Percentiles rank a stretch among this genome's conserved stretches.
Conservation (phyloP, 2,113 vertebrate species). For the Sprattus sprattus region DNA sequence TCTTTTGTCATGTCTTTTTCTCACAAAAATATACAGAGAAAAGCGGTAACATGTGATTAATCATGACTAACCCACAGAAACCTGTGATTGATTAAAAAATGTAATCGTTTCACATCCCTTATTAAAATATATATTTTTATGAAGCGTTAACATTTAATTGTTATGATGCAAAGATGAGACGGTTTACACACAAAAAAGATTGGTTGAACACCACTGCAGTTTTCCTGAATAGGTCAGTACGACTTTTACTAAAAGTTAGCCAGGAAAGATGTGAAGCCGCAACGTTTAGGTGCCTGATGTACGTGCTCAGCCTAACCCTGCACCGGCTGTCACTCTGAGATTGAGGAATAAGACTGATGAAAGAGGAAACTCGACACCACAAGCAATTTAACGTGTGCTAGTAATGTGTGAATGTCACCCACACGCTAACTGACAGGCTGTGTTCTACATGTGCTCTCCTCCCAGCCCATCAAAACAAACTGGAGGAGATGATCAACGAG, state of each 20-base stretch:
- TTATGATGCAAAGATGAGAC: not conserved
- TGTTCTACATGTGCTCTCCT: not conserved
- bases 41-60: too few relatives aligned
- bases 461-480: constrained; percentile 95
- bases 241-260: not conserved
- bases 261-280: not conserved
- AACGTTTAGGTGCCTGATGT: not conserved
- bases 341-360: not conserved
- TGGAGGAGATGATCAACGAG: constrained; percentile 99
- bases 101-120: too few relatives aligned
- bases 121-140: not conserved
- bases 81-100: too few relatives aligned
- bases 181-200: not conserved
- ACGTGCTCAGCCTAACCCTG: not conserved
- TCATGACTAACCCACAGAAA: too few relatives aligned
- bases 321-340: not conserved
- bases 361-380: not conserved
- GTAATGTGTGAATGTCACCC: not conserved
- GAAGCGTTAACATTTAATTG: not conserved
- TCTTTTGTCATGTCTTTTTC: too few relatives aligned
- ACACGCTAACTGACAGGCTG: not conserved
- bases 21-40: too few relatives aligned
- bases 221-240: not conserved
- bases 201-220: not conserved
- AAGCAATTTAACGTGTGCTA: not conserved